A percentile compares a stretch with the other conserved stretches of the same genome.
These are phyloP conservation scores for Meteorus cinctellus DNA, from an alignment of 2,888 invertebrate genomes.

Conservation along the genomic window DNA sequence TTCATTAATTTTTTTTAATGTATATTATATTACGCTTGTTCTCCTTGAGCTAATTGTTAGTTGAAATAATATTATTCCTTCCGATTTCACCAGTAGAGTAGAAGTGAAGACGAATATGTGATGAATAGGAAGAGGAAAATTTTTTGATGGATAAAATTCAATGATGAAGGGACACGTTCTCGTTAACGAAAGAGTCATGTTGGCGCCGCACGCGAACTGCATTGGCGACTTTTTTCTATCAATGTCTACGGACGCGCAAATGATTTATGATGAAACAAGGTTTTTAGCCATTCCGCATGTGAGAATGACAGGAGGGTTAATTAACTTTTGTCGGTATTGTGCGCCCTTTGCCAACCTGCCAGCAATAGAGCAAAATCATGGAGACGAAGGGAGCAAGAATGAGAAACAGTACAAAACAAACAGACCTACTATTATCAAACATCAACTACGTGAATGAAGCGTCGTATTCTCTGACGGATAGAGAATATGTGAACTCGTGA, in stretches of 20 bases:
- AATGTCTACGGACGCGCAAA: constrained; percentile 49
- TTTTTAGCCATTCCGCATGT: constrained; percentile 63
- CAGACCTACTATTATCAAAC: constrained; percentile 32
- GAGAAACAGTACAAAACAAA: neutral
- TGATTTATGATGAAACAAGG: constrained; percentile 64
- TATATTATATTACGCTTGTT: neutral
- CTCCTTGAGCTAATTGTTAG: neutral
- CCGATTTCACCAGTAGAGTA: neutral
- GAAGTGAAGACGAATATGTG: neutral
- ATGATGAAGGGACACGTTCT: constrained; percentile 35
- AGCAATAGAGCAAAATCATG: constrained; percentile 25
- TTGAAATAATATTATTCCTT: too few relatives aligned
- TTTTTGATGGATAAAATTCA: constrained; percentile 11
- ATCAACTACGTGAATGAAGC: constrained; percentile 19
- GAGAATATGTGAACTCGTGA: constrained; percentile 15
- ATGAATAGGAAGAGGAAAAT: neutral
- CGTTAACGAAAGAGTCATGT: constrained; percentile 45
- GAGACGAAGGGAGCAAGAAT: neutral
- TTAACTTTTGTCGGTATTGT: constrained; percentile 69
- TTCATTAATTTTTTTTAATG: neutral
- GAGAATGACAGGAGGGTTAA: constrained; percentile 68
- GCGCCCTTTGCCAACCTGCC: constrained; percentile 40
- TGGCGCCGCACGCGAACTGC: constrained; percentile 41
- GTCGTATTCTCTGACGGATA: neutral
- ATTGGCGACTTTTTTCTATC: constrained; percentile 39